phyloP scores from a whole-genome alignment of 1,140 invertebrate genomes.

The Euwallacea similis region DNA sequence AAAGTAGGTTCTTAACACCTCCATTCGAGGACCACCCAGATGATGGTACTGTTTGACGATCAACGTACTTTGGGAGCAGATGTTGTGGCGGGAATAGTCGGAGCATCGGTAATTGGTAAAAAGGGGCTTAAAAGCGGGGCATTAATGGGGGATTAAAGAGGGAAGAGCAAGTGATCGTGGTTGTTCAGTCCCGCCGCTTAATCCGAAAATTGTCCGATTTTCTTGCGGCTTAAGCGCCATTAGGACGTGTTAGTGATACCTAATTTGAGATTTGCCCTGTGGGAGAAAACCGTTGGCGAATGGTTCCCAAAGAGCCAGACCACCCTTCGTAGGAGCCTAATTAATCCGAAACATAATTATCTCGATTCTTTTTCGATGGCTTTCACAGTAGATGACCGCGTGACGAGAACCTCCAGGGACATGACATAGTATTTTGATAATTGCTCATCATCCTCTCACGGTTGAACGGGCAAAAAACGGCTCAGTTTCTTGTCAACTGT shows the following conservation, averaged over 20 bases:
- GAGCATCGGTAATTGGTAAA: not conserved
- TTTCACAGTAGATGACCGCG: conserved; percentile 26
- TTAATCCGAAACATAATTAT: conserved; percentile 20
- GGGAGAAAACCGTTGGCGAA: not conserved
- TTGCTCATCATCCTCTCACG: conserved; percentile 35
- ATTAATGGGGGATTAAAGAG: not conserved
- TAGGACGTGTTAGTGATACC: not conserved
- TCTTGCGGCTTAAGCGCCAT: not conserved
- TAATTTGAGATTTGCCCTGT: too few species aligned
- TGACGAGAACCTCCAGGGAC: conserved; percentile 34
- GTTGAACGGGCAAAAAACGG: conserved; percentile 28
- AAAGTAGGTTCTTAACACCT: conserved; percentile 11
- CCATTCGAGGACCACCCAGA: conserved; percentile 7
- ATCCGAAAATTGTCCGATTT: conserved; percentile 2
- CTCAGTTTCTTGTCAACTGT: conserved; percentile 35
- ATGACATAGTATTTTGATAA: conserved; percentile 43
- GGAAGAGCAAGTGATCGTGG: not conserved
- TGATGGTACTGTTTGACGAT: not conserved
- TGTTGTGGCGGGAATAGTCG: not conserved
- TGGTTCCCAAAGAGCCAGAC: conserved; percentile 4
- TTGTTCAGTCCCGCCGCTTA: not conserved
- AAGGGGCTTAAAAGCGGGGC: not conserved
- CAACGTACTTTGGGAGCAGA: not conserved
- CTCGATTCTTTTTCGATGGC: conserved; percentile 24
- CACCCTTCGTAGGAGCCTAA: conserved; percentile 5